These are phyloP conservation scores for Cryptophagus acutangulus DNA, from an alignment of 2,888 invertebrate genomes.

Conservation along the genomic window DNA sequence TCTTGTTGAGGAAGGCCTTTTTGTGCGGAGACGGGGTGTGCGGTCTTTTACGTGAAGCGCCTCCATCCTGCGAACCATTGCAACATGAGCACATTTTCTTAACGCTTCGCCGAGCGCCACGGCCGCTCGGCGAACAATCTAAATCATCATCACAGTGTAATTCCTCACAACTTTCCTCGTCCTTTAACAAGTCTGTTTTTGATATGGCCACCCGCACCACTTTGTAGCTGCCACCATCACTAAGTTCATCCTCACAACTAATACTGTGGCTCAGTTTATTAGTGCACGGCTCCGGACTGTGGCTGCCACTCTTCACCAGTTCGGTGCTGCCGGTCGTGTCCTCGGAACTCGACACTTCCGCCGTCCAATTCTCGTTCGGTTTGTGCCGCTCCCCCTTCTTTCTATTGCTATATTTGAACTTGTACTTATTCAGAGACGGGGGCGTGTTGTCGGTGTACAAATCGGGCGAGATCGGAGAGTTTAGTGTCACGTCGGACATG, in stretches of 20 bases:
- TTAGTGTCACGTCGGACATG: conserved; percentile 47
- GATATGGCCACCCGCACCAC: conserved; percentile 39
- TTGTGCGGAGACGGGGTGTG: conserved; percentile 43
- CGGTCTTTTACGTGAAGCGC: conserved; percentile 35
- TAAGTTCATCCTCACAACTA: conserved; percentile 32
- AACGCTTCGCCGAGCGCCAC: conserved; percentile 41
- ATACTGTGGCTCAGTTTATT: conserved; percentile 27
- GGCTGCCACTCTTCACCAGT: conserved; percentile 30
- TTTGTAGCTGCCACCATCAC: conserved; percentile 35
- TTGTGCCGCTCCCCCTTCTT: conserved; percentile 40
- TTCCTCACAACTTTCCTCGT: conserved; percentile 37
- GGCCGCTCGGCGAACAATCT: conserved; percentile 38
- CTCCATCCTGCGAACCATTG: conserved; percentile 36
- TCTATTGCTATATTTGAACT: conserved; percentile 47
- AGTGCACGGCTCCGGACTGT: conserved; percentile 29
- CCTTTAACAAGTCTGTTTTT: conserved; percentile 34
- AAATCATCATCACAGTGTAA: conserved; percentile 36
- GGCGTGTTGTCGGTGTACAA: conserved; percentile 37
- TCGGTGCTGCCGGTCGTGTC: conserved; percentile 42
- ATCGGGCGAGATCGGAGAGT: conserved; percentile 45
- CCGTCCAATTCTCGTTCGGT: conserved; percentile 26
- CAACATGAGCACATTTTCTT: conserved; percentile 46
- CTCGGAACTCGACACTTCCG: conserved; percentile 43
- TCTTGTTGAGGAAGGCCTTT: conserved; percentile 44
- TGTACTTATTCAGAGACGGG: conserved; percentile 42